Base-by-base conservation (phyloP, 1,140 invertebrate species). In the Euwallacea similis region DNA sequence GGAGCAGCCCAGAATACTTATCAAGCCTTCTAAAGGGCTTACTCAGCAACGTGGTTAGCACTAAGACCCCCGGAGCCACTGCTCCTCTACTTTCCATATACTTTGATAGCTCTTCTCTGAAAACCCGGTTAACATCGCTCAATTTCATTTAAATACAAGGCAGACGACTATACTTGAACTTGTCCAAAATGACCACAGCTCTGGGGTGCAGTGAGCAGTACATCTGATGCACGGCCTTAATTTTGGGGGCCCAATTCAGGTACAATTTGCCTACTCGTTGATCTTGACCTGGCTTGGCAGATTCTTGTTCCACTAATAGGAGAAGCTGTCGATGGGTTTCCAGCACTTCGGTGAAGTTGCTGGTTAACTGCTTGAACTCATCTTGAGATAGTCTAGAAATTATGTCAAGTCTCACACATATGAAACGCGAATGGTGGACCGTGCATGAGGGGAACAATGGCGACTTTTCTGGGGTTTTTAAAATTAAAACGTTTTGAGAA, bases 21-120 rank as follows among this genome's bases (percentile, higher is more conserved):
- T 98, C 95, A 42, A 99, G 83, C 68, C 97, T 88, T 60, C 96
- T 87, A 82, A 99, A 99, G 7, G 97, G 95, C 83, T 95, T 95
- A 73, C 95, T 98, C 8, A 99, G 84, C 0, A 93, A 94, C 10
- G 94, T 93, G 4, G 96, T 97, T 41, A 98, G 83, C 8, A 95
- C 91, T 76, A 98, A 85, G 59, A 97, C 86, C 50, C 95, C 95
- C 13, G 94, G 93, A 66, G 87, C 86, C 21, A 90, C 87, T 0
- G 93, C 92, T 21, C 93, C 94, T 74, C 89, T 89, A 46, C 85
- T 86, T 83, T 97, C 94, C 92, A 98, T 94, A 84, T 91, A 92
- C 74, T 89, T 87, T 74, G 93, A 91, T 61, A 97, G 84, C 75
- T 93, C 91, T 77, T 97, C 93, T 78, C 94, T 95, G 78, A 59